Conservation (phyloP, 2,113 vertebrate genomes). For the Cercocebus atys region DNA sequence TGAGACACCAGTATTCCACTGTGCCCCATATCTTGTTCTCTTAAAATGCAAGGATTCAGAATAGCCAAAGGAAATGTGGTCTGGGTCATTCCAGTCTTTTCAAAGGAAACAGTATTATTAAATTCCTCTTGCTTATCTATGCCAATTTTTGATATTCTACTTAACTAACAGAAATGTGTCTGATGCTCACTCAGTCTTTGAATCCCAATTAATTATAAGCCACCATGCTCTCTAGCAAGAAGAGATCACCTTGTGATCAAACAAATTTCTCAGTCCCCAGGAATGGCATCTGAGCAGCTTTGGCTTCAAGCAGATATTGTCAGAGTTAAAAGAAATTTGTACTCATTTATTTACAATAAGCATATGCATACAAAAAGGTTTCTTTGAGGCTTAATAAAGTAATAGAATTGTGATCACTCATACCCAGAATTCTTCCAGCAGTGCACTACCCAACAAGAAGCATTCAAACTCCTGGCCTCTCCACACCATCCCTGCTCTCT, state of each 20-base stretch:
- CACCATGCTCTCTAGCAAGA: constrained; percentile 34
- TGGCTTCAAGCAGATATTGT: constrained; percentile 57
- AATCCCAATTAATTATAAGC: constrained; percentile 67
- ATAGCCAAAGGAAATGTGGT: constrained; percentile 23
- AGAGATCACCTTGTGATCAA: constrained; percentile 62
- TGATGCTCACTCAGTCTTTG: constrained; percentile 41
- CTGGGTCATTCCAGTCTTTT: constrained; percentile 25
- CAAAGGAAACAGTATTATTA: constrained; percentile 44
- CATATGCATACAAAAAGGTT: constrained; percentile 57
- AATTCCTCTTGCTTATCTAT: constrained; percentile 47
- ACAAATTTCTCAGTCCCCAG: constrained; percentile 24
- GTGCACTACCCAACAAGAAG: not conserved
- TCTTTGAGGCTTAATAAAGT: constrained; percentile 58
- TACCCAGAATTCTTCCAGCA: constrained; percentile 24
- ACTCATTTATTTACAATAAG: constrained; percentile 67
- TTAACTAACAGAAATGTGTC: constrained; percentile 53
- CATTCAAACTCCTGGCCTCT: not conserved
- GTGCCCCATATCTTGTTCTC: not conserved
- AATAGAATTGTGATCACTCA: not conserved
- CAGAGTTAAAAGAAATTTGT: constrained; percentile 61
- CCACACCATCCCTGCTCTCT: not conserved
- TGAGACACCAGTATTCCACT: not conserved
- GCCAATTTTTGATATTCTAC: constrained; percentile 25
- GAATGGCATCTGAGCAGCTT: not conserved
- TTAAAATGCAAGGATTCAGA: constrained; percentile 44